A percentile compares a stretch with the other conserved stretches of the same genome.
These are phyloP conservation scores for Pseudochromis fuscus DNA, from an alignment of 2,797 vertebrate genomes.

Conservation along the genomic window DNA sequence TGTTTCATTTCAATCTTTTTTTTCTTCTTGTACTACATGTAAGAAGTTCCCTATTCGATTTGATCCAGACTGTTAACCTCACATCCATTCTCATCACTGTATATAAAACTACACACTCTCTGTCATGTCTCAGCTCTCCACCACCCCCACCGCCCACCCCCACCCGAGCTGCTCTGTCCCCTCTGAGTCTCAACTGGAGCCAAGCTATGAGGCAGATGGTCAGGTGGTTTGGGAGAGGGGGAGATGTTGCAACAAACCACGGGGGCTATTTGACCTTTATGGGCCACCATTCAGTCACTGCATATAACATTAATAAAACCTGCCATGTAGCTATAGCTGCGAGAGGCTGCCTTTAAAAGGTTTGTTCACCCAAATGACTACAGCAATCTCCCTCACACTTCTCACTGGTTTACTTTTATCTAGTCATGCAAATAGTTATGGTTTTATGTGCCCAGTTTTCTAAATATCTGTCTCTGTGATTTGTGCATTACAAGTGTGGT, in stretches of 20 bases:
- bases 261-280: conserved; percentile 39
- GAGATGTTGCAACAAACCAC: conserved; percentile 60
- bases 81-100: conserved; percentile 52
- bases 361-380: not conserved
- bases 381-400: not conserved
- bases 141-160: conserved; percentile 14
- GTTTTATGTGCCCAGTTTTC: conserved; percentile 2
- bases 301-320: conserved; percentile 4
- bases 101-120: conserved; percentile 17
- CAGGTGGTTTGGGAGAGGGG: conserved; percentile 24
- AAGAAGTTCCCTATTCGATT: conserved; percentile 21
- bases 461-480: conserved; percentile 18
- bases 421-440: not conserved
- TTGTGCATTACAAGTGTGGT: conserved; percentile 1
- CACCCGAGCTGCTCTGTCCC: conserved; percentile 28
- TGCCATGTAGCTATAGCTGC: not conserved
- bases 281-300: conserved; percentile 19
- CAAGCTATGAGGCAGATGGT: conserved; percentile 46
- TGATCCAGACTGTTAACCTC: conserved; percentile 38
- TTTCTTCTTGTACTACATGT: conserved; percentile 35
- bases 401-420: not conserved
- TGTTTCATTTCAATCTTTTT: conserved; percentile 49
- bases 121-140: not conserved
- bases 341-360: conserved; percentile 7
- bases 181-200: conserved; percentile 48